Conservation (phyloP, 2,113 vertebrate species). For the Clarias magur region DNA sequence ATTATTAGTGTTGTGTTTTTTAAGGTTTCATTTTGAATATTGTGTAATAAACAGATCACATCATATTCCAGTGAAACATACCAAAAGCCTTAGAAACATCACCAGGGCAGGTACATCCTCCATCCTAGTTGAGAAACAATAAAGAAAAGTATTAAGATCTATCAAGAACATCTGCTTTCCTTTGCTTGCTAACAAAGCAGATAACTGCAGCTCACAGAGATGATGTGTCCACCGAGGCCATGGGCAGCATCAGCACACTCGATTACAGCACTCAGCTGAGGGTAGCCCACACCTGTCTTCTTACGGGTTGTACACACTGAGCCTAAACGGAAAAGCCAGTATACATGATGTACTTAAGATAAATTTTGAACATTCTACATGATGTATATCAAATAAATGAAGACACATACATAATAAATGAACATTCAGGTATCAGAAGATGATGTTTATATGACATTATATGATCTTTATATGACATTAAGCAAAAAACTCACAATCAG, state of each 20-base stretch:
- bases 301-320: constrained; percentile 90
- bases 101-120: constrained; percentile 88
- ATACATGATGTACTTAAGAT: background rate
- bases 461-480: background rate
- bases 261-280: constrained; percentile 89
- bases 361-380: background rate
- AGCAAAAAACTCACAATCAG: background rate
- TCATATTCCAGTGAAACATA: constrained; percentile 60
- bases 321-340: constrained; percentile 65
- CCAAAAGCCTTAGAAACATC: constrained; percentile 92
- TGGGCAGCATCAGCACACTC: constrained; percentile 91
- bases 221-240: constrained; percentile 87
- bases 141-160: background rate
- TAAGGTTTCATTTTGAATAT: too few species aligned
- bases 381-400: background rate
- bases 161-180: background rate
- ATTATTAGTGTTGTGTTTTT: too few species aligned
- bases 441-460: background rate
- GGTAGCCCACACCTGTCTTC: constrained; percentile 89
- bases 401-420: background rate
- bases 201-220: constrained; percentile 77
- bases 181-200: background rate
- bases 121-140: constrained; percentile 74
- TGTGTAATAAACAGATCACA: background rate
- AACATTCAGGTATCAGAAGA: background rate